Evolutionary conservation across 2,797 vertebrate genomes (phyloP).

Genomic region (Distichodus sexfasciatus): DNA sequence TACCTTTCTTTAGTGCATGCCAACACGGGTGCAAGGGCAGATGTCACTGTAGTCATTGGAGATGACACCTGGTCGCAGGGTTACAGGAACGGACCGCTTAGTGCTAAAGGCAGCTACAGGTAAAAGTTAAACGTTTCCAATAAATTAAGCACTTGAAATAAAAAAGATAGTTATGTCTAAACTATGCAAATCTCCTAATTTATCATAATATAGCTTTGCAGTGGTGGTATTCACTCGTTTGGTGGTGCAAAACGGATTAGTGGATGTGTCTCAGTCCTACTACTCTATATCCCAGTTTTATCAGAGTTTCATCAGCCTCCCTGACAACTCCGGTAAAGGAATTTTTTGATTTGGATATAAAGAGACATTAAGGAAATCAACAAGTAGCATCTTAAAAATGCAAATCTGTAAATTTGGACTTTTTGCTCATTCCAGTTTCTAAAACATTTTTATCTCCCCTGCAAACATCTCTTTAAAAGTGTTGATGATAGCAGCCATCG

Average conservation of each 20-base stretch:
- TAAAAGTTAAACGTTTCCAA: conserved; percentile 46
- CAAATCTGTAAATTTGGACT: too few species aligned
- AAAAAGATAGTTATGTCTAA: conserved; percentile 1
- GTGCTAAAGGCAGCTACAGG: conserved; percentile 52
- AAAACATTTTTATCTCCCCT: too few species aligned
- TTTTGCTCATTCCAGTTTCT: too few species aligned
- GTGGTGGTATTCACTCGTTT: conserved; percentile 65
- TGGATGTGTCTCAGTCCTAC: conserved; percentile 20
- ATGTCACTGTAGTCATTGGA: conserved; percentile 35
- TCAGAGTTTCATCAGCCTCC: conserved; percentile 26
- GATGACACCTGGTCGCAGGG: background rate
- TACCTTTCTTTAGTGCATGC: conserved; percentile 62
- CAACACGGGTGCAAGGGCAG: background rate
- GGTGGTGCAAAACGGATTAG: accelerated
- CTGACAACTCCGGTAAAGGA: conserved; percentile 58
- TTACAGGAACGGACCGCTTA: conserved; percentile 64
- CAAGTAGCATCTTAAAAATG: too few species aligned
- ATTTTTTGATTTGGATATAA: too few species aligned
- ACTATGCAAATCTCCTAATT: too few species aligned
- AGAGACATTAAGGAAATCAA: too few species aligned
- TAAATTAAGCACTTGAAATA: background rate
- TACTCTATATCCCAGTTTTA: conserved; percentile 27
- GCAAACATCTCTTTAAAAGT: background rate
- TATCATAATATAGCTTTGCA: conserved; percentile 61
- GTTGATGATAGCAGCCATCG: conserved; percentile 48